Conservation (phyloP, 2,888 invertebrate genomes). For the Sisyra terminalis region DNA sequence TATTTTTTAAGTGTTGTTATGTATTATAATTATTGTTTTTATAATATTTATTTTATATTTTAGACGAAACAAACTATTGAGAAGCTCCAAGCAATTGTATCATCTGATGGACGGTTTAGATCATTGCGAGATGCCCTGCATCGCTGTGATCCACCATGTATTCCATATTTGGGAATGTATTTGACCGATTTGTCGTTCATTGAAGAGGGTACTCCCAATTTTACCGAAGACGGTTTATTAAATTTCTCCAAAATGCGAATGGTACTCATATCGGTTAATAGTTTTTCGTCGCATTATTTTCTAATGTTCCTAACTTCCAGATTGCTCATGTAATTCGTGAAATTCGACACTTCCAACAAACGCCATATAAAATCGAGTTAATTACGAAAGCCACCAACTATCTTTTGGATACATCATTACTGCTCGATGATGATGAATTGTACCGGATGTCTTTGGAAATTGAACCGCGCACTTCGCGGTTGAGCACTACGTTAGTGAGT, state of each 20-base stretch:
- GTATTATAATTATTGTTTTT: too few species aligned
- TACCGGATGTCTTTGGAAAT: constrained; percentile 68
- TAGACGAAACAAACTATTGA: constrained; percentile 80
- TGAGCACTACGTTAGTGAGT: constrained; percentile 27
- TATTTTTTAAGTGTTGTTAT: too few species aligned
- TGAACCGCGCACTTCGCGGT: constrained; percentile 57
- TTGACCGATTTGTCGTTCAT: constrained; percentile 82
- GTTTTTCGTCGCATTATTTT: not conserved
- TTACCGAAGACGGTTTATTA: constrained; percentile 72
- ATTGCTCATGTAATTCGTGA: constrained; percentile 86
- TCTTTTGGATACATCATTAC: constrained; percentile 58
- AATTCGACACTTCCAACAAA: constrained; percentile 81
- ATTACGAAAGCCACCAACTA: constrained; percentile 67
- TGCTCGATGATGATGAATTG: constrained; percentile 64
- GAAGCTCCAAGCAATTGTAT: constrained; percentile 69
- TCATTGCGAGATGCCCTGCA: constrained; percentile 75
- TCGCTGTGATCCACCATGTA: constrained; percentile 77
- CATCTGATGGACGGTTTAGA: constrained; percentile 77
- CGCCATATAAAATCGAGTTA: constrained; percentile 79
- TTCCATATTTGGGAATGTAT: constrained; percentile 78
- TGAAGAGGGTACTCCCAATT: constrained; percentile 83
- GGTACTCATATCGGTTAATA: constrained; percentile 32
- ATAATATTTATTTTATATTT: constrained; percentile 19
- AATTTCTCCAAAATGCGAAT: constrained; percentile 93
- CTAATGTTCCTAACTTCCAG: constrained; percentile 31